Evolutionary conservation across 2,888 invertebrate genomes (phyloP), one percentile per base, ranked within the genome.

Genomic region (Sisyra nigra): DNA sequence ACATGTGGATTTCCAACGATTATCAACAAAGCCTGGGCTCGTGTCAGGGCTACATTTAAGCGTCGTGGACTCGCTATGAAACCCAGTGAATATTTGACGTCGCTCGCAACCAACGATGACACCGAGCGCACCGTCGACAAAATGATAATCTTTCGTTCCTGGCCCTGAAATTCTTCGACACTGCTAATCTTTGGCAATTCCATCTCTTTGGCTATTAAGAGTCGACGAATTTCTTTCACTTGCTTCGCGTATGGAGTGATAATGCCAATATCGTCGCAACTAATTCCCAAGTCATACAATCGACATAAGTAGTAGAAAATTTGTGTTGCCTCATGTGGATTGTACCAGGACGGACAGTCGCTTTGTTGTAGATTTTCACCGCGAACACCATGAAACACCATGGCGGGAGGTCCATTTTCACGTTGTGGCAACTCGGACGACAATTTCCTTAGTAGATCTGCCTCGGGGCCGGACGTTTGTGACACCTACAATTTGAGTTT

Each of bases 221-320:
- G 55, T 34, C 63, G 54, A 35, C 72, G 65, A 24, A 82, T 72
- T 60, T 77, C 75, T 48, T 68, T 67, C 1, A 76, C 89, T 74
- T 96, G 96, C 58, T 88, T 87, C 47, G 80, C 65, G 56, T 96
- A 96, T 0, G 94, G 94, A 10, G 93, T 84, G 47, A 96, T 85
- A 44, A 96, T 78, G 3, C 94, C 96, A 54, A 96, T 74, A 51
- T 88, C 81, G 41, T 74, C 69, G 1, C 72, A 62, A 1, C 55
- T 57, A n/a, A 88, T 54, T 17, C 75, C 75, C 41, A 67, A 64
- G 46, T 74, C 71, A 49, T 80, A 80, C 2, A 92, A 61, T 50
- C 76, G 66, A 49, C 72, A 65, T 9, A 80, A 56, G 53, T 81
- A 81, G 42, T 67, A 62, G 47, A 76, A 69, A 1, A 76, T 72